A percentile compares a stretch with the other conserved stretches of the same genome.
Conservation (phyloP, 2,113 vertebrate species). For the Elephantulus edwardii region DNA sequence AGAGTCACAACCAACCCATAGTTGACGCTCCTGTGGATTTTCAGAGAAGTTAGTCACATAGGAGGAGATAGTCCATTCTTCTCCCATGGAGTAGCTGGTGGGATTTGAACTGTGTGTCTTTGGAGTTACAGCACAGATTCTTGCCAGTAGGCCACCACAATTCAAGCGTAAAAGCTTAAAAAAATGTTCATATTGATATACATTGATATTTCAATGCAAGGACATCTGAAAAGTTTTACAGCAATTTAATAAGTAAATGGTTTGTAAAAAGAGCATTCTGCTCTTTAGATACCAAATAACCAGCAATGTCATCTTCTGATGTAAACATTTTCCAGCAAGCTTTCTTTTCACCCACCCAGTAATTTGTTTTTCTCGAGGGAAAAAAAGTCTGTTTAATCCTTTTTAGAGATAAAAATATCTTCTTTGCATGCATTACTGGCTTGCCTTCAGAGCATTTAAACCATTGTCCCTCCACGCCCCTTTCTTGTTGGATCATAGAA, state of each 20-base stretch:
- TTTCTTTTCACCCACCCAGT: not conserved
- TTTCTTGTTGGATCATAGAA: not conserved
- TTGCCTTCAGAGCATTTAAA: not conserved
- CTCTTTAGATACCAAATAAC: too few species aligned
- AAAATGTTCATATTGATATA: not conserved
- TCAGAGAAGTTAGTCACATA: too few species aligned
- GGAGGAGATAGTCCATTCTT: too few species aligned
- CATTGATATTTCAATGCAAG: not conserved
- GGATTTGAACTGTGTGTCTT: too few species aligned
- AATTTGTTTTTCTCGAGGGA: not conserved
- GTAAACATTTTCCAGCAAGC: not conserved
- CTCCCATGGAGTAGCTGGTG: too few species aligned
- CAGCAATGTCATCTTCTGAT: not conserved
- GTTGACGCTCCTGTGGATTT: too few species aligned
- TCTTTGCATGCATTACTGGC: not conserved
- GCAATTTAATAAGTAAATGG: not conserved
- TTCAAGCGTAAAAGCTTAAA: not conserved
- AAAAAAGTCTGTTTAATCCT: not conserved
- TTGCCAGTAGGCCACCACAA: too few species aligned
- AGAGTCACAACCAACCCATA: too few species aligned
- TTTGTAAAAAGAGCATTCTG: not conserved
- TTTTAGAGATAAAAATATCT: constrained; percentile 8
- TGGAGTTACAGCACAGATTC: too few species aligned
- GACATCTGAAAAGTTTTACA: not conserved
- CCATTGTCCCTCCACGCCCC: not conserved